Evolutionary conservation across 2,113 vertebrate genomes (phyloP).

Genomic region (Misgurnus anguillicaudatus): DNA sequence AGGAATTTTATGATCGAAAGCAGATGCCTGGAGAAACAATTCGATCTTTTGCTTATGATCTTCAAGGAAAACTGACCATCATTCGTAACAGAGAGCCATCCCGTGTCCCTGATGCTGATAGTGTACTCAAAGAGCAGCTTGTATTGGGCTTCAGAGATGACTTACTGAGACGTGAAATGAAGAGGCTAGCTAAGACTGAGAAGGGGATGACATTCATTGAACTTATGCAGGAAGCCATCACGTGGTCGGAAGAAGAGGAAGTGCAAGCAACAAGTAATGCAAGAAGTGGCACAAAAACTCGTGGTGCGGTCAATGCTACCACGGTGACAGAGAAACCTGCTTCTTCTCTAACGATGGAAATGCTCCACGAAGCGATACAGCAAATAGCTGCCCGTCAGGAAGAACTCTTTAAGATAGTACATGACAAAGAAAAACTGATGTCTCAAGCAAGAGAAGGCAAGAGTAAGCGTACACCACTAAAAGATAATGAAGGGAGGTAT

Average conservation of each 20-base stretch:
- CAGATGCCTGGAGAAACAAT: conserved; percentile 8
- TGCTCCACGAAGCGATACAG: conserved; percentile 35
- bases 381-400: conserved; percentile 36
- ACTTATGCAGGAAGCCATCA: conserved; percentile 36
- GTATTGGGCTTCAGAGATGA: conserved; percentile 33
- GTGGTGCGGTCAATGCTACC: conserved; percentile 19
- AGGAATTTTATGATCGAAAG: neutral
- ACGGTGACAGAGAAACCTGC: neutral
- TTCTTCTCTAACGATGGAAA: neutral
- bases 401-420: conserved; percentile 24
- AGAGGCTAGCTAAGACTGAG: conserved; percentile 10
- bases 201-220: conserved; percentile 7
- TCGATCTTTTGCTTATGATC: neutral
- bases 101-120: neutral
- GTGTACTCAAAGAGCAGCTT: conserved; percentile 34
- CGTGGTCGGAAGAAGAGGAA: conserved; percentile 37
- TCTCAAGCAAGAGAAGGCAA: neutral
- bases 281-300: neutral
- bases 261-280: neutral
- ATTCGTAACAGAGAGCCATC: neutral
- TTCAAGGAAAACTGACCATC: neutral
- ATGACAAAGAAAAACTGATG: neutral
- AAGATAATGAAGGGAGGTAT: conserved; percentile 13
- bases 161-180: conserved; percentile 11
- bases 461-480: neutral